These are phyloP conservation scores for Cyanoderma ruficeps DNA, from an alignment of 2,113 vertebrate genomes.

Conservation along the genomic window DNA sequence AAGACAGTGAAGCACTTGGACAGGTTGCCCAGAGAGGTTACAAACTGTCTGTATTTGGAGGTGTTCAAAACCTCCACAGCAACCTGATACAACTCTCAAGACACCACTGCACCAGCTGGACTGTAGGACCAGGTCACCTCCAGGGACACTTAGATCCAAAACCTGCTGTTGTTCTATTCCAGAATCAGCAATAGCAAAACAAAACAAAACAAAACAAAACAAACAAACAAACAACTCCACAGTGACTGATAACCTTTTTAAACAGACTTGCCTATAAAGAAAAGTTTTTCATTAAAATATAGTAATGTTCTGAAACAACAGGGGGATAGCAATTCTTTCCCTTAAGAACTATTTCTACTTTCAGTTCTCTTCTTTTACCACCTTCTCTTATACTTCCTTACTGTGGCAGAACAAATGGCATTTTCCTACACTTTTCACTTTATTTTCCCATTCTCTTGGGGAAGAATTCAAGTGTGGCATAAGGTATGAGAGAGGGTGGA, in stretches of 20 bases:
- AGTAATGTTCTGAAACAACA: background rate
- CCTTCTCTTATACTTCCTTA: background rate
- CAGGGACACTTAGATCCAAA: background rate
- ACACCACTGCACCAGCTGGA: background rate
- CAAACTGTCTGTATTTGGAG: background rate
- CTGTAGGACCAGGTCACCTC: background rate
- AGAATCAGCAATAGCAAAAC: background rate
- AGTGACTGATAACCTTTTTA: background rate
- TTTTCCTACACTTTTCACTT: background rate
- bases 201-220: background rate
- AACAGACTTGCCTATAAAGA: background rate
- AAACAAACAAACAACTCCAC: background rate
- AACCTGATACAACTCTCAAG: background rate
- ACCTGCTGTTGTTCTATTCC: background rate
- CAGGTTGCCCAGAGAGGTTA: background rate
- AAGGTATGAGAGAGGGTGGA: background rate
- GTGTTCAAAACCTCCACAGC: background rate
- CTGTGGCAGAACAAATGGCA: background rate
- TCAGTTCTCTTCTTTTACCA: background rate
- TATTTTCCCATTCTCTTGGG: background rate
- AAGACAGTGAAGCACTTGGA: background rate
- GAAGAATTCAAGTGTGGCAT: background rate
- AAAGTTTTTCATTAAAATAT: background rate
- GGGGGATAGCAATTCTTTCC: background rate
- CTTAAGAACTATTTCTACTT: background rate